phyloP scores from a whole-genome alignment of 2,797 vertebrate species.

The Cyclura pinguis region DNA sequence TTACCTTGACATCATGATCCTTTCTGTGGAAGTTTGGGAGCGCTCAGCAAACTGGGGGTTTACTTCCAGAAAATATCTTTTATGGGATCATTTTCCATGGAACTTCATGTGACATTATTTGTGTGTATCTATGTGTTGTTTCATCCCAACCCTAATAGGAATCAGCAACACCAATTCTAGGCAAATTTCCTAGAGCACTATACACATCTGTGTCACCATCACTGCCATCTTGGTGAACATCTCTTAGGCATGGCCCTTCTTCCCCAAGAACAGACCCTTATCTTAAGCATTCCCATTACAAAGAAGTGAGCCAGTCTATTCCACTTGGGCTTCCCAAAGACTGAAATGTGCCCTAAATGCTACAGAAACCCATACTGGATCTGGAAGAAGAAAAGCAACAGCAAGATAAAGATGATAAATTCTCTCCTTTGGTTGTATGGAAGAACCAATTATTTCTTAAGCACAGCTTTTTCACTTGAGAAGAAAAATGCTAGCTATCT shows the following conservation, averaged over 20 bases:
- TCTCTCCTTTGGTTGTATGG: background rate
- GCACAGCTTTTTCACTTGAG: background rate
- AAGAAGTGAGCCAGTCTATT: slow-evolving; percentile 75
- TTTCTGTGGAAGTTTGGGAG: too few relatives aligned
- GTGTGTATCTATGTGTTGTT: too few relatives aligned
- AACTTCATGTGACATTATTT: too few relatives aligned
- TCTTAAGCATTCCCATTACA: slow-evolving; percentile 77
- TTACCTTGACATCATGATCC: too few relatives aligned
- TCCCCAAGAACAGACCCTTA: slow-evolving; percentile 30
- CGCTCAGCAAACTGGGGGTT: too few relatives aligned
- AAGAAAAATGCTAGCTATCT: background rate
- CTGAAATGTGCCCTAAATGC: slow-evolving; percentile 79
- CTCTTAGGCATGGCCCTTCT: background rate
- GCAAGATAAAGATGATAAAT: background rate
- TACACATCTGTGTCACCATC: too few relatives aligned
- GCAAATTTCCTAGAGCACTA: too few relatives aligned
- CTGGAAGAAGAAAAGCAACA: slow-evolving; percentile 52
- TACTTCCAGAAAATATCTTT: too few relatives aligned
- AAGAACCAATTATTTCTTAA: background rate
- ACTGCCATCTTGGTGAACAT: background rate
- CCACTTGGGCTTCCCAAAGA: slow-evolving; percentile 71
- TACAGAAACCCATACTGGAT: slow-evolving; percentile 78
- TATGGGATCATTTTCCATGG: too few relatives aligned
- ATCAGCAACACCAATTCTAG: too few relatives aligned
- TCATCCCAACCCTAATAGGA: too few relatives aligned